Conservation (phyloP, 2,888 invertebrate genomes). For the Masnerella sp. region DNA sequence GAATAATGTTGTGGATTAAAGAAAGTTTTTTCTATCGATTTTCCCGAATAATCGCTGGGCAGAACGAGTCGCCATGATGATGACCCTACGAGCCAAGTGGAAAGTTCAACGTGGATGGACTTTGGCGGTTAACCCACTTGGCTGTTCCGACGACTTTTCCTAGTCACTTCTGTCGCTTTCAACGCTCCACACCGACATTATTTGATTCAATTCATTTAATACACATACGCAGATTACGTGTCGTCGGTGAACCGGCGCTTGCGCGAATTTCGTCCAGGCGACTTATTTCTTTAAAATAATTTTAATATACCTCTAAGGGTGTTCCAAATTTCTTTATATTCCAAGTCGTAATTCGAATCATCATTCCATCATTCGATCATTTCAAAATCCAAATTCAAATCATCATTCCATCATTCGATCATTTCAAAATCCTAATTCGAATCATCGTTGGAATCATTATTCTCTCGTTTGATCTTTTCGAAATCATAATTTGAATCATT, state of each 20-base stretch:
- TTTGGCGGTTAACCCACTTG: constrained; percentile 69
- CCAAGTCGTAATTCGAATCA: too few species aligned
- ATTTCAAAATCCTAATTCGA: too few species aligned
- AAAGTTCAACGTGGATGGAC: constrained; percentile 64
- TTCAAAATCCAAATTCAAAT: too few species aligned
- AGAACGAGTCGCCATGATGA: constrained; percentile 39
- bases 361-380: too few species aligned
- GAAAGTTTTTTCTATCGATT: constrained; percentile 56
- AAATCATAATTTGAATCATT: too few species aligned
- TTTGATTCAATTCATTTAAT: constrained; percentile 50
- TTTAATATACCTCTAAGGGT: background rate
- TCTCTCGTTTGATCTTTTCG: too few species aligned
- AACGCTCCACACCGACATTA: constrained; percentile 19
- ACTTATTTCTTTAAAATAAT: too few species aligned
- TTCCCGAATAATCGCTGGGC: constrained; percentile 56
- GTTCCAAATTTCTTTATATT: too few species aligned
- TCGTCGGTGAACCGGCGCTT: background rate
- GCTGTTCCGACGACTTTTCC: constrained; percentile 59
- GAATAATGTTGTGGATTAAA: too few species aligned
- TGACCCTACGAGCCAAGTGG: constrained; percentile 61
- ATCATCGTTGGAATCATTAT: too few species aligned
- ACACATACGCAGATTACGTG: constrained; percentile 18
- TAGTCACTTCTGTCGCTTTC: constrained; percentile 56
- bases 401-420: too few species aligned
- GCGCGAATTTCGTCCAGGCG: background rate